Evolutionary conservation across 1,140 invertebrate species (phyloP), one percentile per base, ranked within the genome.

Genomic region (Drosophila orena): DNA sequence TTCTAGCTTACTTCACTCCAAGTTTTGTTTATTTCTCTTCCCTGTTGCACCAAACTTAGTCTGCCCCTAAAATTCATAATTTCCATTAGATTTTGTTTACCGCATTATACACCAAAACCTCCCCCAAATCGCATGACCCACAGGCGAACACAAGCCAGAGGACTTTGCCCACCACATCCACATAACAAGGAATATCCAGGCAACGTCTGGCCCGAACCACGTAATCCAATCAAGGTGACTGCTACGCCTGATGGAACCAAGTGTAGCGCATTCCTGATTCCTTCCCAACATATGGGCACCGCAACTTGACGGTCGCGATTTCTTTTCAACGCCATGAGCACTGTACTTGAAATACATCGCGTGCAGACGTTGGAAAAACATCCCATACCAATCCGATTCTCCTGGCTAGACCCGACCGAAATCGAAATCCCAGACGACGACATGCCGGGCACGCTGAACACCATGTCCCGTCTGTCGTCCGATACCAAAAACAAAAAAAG

Each of bases 311-410:
- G 50, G 61, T 30, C 12, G 35, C 40, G 65, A 35, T 65, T 59
- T 27, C 22, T 46, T 68, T 35, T 35, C 20, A 42, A 24, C 38
- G 59, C 35, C 59, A 38, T 49, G 66, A 76, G 75, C 73, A 77
- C 60, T 62, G 54, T 55, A 69, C 43, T 61, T 22, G 69, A 49
- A 47, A 64, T 44, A 80, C 68, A 86, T 86, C 81, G 81, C 81
- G 81, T 86, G 81, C 81, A 86, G 81, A 88, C 81, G 65, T 77
- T 77, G 74, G 38, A 58, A 62, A 77, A 72, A 68, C 75, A 79
- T 53, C 30, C 53, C 74, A 77, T 61, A 57, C 58, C 58, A 43
- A 27, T 37, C 22, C 10, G 15, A 24, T 38, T 12, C 64, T 47
- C 15, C 43, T 20, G 70, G n/a, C 38, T 27, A 70, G 68, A 70